Base-by-base conservation (phyloP, 2,797 vertebrate genomes). In the Lithobates sylvaticus region DNA sequence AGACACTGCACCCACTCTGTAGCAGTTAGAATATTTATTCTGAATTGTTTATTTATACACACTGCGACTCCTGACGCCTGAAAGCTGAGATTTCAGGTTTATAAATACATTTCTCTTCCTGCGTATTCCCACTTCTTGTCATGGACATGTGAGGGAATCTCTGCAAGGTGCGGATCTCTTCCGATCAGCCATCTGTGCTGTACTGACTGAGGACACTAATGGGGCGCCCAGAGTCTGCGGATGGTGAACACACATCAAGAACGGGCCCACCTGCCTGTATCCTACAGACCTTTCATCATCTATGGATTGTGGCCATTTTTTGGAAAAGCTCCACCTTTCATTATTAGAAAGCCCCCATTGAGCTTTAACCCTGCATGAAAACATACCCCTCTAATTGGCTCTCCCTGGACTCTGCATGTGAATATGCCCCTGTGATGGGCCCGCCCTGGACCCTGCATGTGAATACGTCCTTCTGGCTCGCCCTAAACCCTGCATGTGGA, bases 31-130 rank as follows among this genome's bases (percentile, higher is more conserved):
- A 21, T 58, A 58, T 21, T 58, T 58, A 58, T 18, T 39, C 39
- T 10, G 39, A 39, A 39, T 39, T 39, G 29, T 54, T 21, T 36
- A 29, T 69, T 84, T 80, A 34, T 54, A 76, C 64, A 68, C 64
- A 70, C 27, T 10, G n/a, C n/a, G 58, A 32, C 23, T 70, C n/a
- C 78, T 54, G 64, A n/a, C 44, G 15, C 54, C 26, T 29, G 36
- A 47, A 81, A 81, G 78, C 68, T 29, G 85, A 67, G 65, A 73
- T 50, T 26, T 72, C 80, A 83, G 67, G 68, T 78, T 74, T 86
- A 86, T 86, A 86, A 83, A 83, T 86, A 86, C 29, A 73, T 54
- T 27, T 68, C 64, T 86, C 39, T 39, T 39, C 39, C 39, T 39
- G 39, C 80, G 78, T 36, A 2, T 86, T 71, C 32, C 61, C 50